A percentile compares a stretch with the other conserved stretches of the same genome.
Evolutionary conservation across 64 coral and sea anemone genomes (phyloP).

Genomic region (Stylophora pistillata): DNA sequence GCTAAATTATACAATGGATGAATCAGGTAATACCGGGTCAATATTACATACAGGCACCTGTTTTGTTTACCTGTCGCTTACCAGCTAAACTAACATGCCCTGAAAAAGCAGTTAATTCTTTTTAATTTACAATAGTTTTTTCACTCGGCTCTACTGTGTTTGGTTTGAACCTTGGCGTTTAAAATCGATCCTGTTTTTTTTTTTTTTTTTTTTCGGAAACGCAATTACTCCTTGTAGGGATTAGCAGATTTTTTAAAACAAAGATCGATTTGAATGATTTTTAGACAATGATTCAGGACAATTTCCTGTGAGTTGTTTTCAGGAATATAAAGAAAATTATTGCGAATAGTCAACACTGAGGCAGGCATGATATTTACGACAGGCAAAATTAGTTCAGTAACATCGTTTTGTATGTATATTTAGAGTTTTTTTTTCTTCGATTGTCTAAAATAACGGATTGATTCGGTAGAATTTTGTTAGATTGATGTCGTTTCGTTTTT

Average conservation of each 20-base stretch:
- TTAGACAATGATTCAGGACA: background rate
- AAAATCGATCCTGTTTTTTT: background rate
- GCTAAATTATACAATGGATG: background rate
- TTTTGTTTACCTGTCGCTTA: background rate
- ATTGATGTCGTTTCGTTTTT: background rate
- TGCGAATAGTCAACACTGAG: background rate
- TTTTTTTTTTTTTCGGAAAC: too few species aligned
- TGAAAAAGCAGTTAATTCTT: background rate
- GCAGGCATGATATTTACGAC: background rate
- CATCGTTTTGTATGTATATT: background rate
- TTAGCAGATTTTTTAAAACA: background rate
- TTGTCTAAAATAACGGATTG: background rate
- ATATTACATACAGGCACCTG: slow-evolving; percentile 9
- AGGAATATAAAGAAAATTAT: slow-evolving; percentile 31
- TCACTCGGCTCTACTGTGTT: background rate
- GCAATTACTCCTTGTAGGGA: background rate
- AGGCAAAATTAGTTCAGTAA: slow-evolving; percentile 16
- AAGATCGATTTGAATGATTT: slow-evolving; percentile 33
- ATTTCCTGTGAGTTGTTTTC: slow-evolving; percentile 37
- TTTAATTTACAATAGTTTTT: background rate
- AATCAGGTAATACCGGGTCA: background rate
- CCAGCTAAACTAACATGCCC: slow-evolving; percentile 14
- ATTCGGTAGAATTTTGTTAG: background rate
- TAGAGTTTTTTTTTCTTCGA: background rate
- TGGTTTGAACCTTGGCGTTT: background rate